Evolutionary conservation across 23 tunicate species (phyloP).

Genomic region (Trididemnum nubilum): DNA sequence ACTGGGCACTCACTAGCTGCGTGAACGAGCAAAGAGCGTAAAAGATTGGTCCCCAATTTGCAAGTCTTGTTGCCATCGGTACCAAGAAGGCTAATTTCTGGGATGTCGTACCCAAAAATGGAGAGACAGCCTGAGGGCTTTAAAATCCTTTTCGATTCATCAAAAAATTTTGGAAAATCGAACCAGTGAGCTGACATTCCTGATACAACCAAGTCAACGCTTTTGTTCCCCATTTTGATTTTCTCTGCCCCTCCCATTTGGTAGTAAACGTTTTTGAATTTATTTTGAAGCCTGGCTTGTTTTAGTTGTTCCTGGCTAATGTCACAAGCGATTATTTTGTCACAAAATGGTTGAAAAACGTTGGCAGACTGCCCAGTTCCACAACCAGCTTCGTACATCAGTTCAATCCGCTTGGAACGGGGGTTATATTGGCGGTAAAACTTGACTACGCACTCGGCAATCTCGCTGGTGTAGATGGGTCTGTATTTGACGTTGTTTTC

Average conservation of each 20-base stretch:
- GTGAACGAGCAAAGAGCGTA: background rate
- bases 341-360: constrained; percentile 20
- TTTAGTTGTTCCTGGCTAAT: constrained; percentile 39
- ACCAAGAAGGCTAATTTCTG: background rate
- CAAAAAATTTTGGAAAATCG: constrained; percentile 51
- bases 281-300: constrained; percentile 33
- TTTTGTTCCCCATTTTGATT: constrained; percentile 33
- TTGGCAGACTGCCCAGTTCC: constrained; percentile 51
- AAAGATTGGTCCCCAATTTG: background rate
- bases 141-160: constrained; percentile 44
- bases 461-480: background rate
- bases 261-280: constrained; percentile 7
- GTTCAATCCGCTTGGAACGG: background rate
- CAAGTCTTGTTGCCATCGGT: background rate
- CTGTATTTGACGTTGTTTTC: background rate
- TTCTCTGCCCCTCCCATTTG: constrained; percentile 37
- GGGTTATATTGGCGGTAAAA: background rate
- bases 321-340: constrained; percentile 34
- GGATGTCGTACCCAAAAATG: constrained; percentile 31
- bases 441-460: background rate
- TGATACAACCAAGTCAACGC: constrained; percentile 48
- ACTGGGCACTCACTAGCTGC: background rate
- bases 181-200: constrained; percentile 67
- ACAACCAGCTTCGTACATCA: constrained; percentile 60
- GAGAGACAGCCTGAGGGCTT: constrained; percentile 49